phyloP scores from a whole-genome alignment of 2,888 invertebrate genomes.

The Lepidochrysops patricia region DNA sequence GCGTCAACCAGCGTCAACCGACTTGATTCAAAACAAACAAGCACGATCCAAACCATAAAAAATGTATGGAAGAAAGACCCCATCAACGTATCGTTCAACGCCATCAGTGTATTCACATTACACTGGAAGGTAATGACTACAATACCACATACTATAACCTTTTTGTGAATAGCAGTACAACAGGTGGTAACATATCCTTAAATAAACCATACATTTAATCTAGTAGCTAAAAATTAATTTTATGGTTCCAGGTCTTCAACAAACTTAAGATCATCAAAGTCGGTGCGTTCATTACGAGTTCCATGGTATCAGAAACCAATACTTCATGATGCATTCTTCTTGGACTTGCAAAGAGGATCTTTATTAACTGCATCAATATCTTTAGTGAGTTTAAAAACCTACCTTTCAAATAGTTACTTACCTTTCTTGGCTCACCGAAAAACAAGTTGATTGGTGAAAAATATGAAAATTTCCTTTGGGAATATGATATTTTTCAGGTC shows the following conservation, averaged over 20 bases:
- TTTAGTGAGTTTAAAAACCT: no score
- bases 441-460: no score
- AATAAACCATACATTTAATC: not conserved
- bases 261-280: slow-evolving; percentile 86
- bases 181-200: no score
- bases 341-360: slow-evolving; percentile 90
- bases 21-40: slow-evolving; percentile 16
- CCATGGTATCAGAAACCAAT: slow-evolving; percentile 93
- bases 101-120: slow-evolving; percentile 93
- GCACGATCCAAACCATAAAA: slow-evolving; percentile 19
- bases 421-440: no score
- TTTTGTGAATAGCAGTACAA: no score
- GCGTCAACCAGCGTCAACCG: slow-evolving; percentile 25
- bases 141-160: not conserved
- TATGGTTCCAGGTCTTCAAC: slow-evolving; percentile 79
- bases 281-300: slow-evolving; percentile 82
- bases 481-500: no score
- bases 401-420: no score
- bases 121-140: slow-evolving; percentile 75
- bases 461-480: no score
- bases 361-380: slow-evolving; percentile 85
- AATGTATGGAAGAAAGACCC: slow-evolving; percentile 85
- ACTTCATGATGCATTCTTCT: slow-evolving; percentile 83
- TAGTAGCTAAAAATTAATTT: not conserved
- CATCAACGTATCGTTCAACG: slow-evolving; percentile 86